Conservation (phyloP, 2,113 vertebrate species). For the Cephalopterus ornatus region DNA sequence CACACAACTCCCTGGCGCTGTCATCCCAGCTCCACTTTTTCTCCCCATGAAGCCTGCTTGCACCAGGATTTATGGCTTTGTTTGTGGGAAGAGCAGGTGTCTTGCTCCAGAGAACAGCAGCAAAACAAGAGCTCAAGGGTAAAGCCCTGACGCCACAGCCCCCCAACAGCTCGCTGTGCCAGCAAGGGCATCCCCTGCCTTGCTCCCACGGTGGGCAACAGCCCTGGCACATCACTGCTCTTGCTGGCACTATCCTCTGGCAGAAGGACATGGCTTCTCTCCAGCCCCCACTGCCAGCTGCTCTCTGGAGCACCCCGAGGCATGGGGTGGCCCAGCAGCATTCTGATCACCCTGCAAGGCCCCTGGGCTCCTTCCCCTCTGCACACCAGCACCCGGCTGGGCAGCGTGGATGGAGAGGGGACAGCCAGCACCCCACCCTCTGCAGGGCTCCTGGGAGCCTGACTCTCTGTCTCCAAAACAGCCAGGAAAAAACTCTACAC, state of each 20-base stretch:
- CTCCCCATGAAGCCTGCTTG: slow-evolving; percentile 32
- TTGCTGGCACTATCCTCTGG: background rate
- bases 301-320: accelerated
- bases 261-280: background rate
- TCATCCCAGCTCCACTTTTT: slow-evolving; percentile 26
- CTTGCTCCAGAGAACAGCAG: slow-evolving; percentile 49
- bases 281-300: accelerated
- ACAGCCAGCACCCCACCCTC: background rate
- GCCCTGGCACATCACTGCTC: background rate
- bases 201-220: background rate
- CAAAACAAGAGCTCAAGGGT: slow-evolving; percentile 48
- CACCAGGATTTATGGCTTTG: slow-evolving; percentile 43
- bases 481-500: background rate
- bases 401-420: accelerated
- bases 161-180: background rate
- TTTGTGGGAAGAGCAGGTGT: slow-evolving; percentile 49
- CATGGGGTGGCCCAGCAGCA: background rate
- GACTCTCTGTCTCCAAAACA: background rate
- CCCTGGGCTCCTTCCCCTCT: accelerated
- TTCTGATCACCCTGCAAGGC: background rate
- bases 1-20: slow-evolving; percentile 13
- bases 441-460: accelerated
- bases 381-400: accelerated
- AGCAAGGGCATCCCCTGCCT: background rate
- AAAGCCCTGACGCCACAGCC: background rate